Evolutionary conservation across 1,140 invertebrate species (phyloP).

Genomic region (Pollicipes pollicipes): DNA sequence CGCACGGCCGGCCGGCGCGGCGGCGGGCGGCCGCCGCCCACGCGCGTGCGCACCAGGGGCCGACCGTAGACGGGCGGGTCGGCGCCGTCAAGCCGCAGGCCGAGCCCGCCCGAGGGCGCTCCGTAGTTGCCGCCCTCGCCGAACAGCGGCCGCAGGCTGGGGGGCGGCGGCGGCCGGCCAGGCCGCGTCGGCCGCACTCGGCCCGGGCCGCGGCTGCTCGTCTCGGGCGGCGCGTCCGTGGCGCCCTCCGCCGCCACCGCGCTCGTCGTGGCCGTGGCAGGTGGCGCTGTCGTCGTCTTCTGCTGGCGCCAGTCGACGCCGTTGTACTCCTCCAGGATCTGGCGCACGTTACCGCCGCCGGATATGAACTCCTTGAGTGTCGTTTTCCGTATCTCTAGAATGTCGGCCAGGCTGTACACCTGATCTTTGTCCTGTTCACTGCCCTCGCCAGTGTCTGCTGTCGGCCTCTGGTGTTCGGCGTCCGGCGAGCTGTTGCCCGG

Average conservation of each 20-base stretch:
- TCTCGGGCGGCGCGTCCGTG: neutral
- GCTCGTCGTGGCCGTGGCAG: neutral
- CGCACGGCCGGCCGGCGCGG: neutral
- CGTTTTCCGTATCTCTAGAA: neutral
- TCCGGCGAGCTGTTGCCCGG: neutral
- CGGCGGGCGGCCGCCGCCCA: neutral
- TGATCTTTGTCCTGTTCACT: neutral
- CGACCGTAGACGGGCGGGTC: neutral
- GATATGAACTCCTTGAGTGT: neutral
- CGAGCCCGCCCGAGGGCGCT: neutral
- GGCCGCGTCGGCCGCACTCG: neutral
- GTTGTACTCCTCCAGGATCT: neutral
- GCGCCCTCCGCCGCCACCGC: neutral
- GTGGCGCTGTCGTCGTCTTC: neutral
- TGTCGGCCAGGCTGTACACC: neutral
- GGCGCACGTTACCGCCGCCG: neutral
- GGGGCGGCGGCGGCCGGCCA: neutral
- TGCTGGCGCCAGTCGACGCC: neutral
- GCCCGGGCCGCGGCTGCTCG: neutral
- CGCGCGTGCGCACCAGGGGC: neutral
- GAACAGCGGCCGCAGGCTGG: neutral
- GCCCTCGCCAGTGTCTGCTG: neutral
- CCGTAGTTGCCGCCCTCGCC: slow-evolving; percentile 4
- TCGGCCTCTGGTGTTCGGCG: neutral
- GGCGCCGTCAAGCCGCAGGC: neutral